phyloP scores from a whole-genome alignment of 2,888 invertebrate genomes.

The Sphaerophoria taeniata region DNA sequence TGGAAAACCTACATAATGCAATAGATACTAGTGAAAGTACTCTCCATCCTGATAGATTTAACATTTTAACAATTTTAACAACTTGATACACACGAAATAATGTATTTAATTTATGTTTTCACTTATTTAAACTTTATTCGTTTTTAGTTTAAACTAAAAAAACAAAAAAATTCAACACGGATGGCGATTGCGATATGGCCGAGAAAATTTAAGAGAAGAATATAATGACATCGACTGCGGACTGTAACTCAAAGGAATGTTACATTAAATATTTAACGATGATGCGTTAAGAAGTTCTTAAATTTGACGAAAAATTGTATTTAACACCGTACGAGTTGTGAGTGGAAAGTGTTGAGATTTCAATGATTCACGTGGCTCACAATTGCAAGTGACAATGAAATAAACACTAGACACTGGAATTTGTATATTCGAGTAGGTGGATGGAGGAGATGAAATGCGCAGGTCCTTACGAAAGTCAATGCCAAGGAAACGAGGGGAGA shows the following conservation, averaged over 20 bases:
- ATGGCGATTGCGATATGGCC: constrained; percentile 8
- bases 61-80: constrained; percentile 31
- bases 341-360: constrained; percentile 30
- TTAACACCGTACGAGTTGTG: constrained; percentile 4
- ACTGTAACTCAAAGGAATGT: constrained; percentile 38
- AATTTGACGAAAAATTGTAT: constrained; percentile 44
- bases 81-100: background rate
- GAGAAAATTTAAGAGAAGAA: constrained; percentile 21
- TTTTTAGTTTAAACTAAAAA: background rate
- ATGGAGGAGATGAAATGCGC: constrained; percentile 36
- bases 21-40: constrained; percentile 50
- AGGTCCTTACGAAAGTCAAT: constrained; percentile 48
- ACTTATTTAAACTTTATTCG: background rate
- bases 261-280: constrained; percentile 46
- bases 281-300: constrained; percentile 40
- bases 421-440: background rate
- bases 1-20: constrained; percentile 46
- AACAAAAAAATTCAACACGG: background rate
- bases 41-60: constrained; percentile 42
- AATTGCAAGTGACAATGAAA: constrained; percentile 16
- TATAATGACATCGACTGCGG: constrained; percentile 55
- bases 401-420: background rate
- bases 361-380: constrained; percentile 44
- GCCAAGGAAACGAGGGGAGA: constrained; percentile 38
- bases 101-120: background rate